Base-by-base conservation (phyloP, 1,140 invertebrate species). In the Armadillidium nasatum region DNA sequence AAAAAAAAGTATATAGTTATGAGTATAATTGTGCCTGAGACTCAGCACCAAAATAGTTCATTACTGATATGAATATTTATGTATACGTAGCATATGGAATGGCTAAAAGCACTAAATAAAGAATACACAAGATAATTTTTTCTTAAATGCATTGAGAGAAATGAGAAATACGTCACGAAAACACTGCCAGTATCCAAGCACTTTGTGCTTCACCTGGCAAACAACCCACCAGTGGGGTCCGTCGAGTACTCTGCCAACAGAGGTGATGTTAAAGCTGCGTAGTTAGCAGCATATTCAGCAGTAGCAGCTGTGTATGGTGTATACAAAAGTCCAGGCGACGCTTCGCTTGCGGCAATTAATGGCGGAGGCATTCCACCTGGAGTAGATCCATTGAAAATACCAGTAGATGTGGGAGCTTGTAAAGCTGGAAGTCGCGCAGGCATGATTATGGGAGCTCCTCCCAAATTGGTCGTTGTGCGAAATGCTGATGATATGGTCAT, bases 141-240 rank as follows among this genome's bases (percentile, higher is more conserved):
- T 15, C 19, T 15, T 60, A 60, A 60, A 60, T 60, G 50, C 50
- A 60, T 15, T 60, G 50, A 60, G 50, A 15, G 50, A 60, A 60
- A 15, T 60, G 19, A 60, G 19, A 60, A 19, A 60, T 19, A 60
- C 11, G 50, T 19, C 1, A 15, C 50, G 33, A 33, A 60, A 60
- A 60, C 50, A 60, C 50, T 60, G 50, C 50, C 50, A 60, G 50
- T 60, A 13, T 19, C 19, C 11, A 60, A 60, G 50, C 50, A 33
- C 50, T 60, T 60, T 60, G 11, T 15, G 50, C 50, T 81, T 83
- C 84, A 86, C 83, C 85, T 84, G 73, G 85, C 84, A 83, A 85
- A 95, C 78, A 84, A 85, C 93, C 93, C 94, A 95, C 94, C 94
- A 89, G 93, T 92, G 90, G 94, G 92, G 88, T 95, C 93, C 76